Conservation (phyloP, 2,113 vertebrate genomes). For the Cercopithecus mona region DNA sequence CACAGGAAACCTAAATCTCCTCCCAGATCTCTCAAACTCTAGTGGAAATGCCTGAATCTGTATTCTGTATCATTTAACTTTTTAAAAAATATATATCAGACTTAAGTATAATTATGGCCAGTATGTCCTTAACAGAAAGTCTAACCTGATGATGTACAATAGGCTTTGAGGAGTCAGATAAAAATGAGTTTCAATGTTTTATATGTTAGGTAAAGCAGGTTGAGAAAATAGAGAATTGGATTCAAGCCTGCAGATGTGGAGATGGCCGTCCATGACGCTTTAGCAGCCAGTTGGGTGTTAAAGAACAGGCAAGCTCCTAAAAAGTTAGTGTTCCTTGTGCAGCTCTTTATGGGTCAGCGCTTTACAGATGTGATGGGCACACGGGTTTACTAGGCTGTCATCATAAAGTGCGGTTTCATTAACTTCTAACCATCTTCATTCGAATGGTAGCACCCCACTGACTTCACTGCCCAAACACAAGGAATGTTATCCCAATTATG, state of each 20-base stretch:
- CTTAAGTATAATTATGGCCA: background rate
- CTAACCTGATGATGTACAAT: background rate
- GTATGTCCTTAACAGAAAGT: background rate
- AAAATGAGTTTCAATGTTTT: background rate
- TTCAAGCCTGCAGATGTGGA: background rate
- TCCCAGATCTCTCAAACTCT: background rate
- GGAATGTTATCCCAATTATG: background rate
- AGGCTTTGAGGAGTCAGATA: background rate
- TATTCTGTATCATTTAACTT: background rate
- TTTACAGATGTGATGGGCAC: background rate
- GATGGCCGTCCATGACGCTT: rapidly evolving
- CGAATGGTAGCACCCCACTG: too few species aligned
- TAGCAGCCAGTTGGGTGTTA: too few species aligned
- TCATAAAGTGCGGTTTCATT: background rate
- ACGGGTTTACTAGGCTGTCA: background rate
- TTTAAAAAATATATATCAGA: background rate
- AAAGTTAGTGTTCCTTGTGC: background rate
- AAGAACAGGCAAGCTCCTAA: background rate
- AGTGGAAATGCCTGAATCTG: background rate
- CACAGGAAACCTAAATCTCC: background rate
- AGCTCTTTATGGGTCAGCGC: background rate
- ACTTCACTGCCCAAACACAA: background rate
- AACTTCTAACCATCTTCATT: background rate
- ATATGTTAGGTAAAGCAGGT: background rate
- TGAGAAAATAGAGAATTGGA: background rate